These are phyloP conservation scores for Diabrotica balteata DNA, from an alignment of 2,888 invertebrate species.

Conservation along the genomic window DNA sequence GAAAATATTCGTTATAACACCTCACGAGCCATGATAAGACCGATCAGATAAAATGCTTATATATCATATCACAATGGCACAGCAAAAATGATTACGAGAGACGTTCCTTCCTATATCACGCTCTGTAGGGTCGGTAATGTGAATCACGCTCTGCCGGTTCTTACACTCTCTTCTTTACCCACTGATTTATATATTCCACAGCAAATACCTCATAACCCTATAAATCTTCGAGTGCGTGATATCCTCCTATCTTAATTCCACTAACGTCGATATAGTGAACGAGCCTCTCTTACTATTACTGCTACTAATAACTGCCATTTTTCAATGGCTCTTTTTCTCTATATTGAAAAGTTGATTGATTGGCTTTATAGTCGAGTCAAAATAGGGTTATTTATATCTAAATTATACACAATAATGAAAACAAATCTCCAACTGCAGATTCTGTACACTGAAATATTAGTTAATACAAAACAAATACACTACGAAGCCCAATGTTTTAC, in stretches of 20 bases:
- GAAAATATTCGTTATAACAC: conserved; percentile 49
- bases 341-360: no score
- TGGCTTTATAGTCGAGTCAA: no score
- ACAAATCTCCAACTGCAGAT: no score
- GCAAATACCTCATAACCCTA: conserved; percentile 54
- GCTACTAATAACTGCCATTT: background rate
- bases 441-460: no score
- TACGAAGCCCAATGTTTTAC: no score
- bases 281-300: conserved; percentile 13
- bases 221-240: conserved; percentile 45
- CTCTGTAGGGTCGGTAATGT: conserved; percentile 56
- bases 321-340: background rate
- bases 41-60: conserved; percentile 54
- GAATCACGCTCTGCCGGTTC: conserved; percentile 59
- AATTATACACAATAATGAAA: no score
- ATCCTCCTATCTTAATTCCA: conserved; percentile 31
- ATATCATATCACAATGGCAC: conserved; percentile 61
- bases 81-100: conserved; percentile 61
- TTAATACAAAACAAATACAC: no score
- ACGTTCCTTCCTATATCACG: conserved; percentile 60
- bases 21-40: conserved; percentile 51
- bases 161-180: conserved; percentile 55
- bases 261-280: conserved; percentile 25
- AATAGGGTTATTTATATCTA: no score
- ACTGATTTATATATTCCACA: conserved; percentile 56